Conservation (phyloP, 2,888 invertebrate species). For the Acronicta aceris region DNA sequence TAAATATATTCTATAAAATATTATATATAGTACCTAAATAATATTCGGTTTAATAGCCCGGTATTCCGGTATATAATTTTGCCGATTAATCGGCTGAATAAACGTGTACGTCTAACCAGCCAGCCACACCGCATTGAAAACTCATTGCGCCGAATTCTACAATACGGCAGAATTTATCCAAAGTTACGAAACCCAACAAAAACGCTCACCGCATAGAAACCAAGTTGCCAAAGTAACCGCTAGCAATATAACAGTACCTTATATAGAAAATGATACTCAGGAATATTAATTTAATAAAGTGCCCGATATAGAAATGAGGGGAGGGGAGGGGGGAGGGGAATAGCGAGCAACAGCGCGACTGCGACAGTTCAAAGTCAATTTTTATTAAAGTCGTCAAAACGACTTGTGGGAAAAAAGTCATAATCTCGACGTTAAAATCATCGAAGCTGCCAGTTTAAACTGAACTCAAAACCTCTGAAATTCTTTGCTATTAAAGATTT, state of each 20-base stretch:
- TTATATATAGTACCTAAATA: no score
- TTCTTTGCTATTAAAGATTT: constrained; percentile 40
- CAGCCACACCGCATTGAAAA: no score
- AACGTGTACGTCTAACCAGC: no score
- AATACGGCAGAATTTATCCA: no score
- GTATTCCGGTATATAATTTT: no score
- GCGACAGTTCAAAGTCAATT: constrained; percentile 57
- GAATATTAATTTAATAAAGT: constrained; percentile 55
- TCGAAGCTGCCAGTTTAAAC: constrained; percentile 55
- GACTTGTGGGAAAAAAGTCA: constrained; percentile 51
- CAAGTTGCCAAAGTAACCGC: constrained; percentile 28
- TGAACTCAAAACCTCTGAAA: constrained; percentile 30
- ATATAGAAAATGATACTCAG: constrained; percentile 26
- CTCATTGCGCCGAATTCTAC: not conserved
- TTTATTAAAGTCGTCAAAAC: constrained; percentile 61
- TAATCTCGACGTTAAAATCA: constrained; percentile 57
- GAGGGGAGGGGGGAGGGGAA: constrained; percentile 41
- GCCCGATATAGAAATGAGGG: constrained; percentile 38
- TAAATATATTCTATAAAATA: no score
- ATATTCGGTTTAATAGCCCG: no score
- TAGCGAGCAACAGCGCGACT: constrained; percentile 36
- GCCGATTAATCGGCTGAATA: no score
- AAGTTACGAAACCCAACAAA: no score
- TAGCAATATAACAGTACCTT: not conserved
- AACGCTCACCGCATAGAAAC: constrained; percentile 12